phyloP scores from a whole-genome alignment of 2,797 vertebrate species.

The Podarcis lilfordi region DNA sequence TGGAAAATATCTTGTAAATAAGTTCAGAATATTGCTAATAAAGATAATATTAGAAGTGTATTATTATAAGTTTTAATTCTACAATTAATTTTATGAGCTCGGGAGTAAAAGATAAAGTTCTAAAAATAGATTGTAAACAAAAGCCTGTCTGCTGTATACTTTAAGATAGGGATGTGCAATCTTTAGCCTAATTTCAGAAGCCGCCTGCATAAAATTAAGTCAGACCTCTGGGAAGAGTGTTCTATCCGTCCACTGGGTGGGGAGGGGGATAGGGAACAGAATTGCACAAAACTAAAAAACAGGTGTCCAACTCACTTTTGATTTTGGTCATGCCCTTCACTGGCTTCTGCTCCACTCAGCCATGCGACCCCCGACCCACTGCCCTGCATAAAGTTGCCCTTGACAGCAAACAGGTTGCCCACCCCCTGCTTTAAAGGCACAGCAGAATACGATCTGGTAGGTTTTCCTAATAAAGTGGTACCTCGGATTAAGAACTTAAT shows the following conservation, averaged over 20 bases:
- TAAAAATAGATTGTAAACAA: neutral
- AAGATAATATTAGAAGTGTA: neutral
- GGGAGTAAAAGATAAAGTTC: neutral
- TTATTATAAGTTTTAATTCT: neutral
- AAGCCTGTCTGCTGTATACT: neutral
- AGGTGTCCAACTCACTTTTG: neutral
- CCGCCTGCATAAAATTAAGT: neutral
- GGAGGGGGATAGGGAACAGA: neutral
- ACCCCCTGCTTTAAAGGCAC: neutral
- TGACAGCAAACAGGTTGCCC: neutral
- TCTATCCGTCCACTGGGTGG: neutral
- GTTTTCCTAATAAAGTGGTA: neutral
- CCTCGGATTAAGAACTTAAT: no score
- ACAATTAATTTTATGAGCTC: neutral
- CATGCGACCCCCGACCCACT: neutral
- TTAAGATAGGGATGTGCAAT: no score
- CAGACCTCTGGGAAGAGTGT: neutral
- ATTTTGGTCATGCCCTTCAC: neutral
- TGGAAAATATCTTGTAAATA: neutral
- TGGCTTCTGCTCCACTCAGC: neutral
- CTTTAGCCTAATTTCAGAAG: no score
- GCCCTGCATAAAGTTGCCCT: neutral
- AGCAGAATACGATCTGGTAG: neutral
- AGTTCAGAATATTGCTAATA: neutral
- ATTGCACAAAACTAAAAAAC: neutral